Conservation (phyloP, 92 coral and sea anemone genomes). For the Epizoanthus stellaris region DNA sequence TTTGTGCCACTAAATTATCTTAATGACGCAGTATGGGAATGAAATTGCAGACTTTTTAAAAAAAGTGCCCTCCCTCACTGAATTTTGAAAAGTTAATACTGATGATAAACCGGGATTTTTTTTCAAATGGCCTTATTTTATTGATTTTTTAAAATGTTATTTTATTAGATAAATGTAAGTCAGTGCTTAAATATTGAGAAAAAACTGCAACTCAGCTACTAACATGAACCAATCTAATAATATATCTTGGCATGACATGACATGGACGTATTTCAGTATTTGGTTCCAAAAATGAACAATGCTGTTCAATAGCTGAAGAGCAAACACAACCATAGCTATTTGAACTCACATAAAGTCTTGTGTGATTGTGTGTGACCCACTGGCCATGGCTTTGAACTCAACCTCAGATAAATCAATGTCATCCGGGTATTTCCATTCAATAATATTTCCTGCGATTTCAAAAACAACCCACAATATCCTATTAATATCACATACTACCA, state of each 20-base stretch:
- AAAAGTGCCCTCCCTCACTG: too few relatives aligned
- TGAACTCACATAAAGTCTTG: constrained; percentile 91
- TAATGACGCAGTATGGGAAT: too few relatives aligned
- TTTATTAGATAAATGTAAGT: too few relatives aligned
- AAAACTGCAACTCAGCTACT: too few relatives aligned
- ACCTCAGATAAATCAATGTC: constrained; percentile 84
- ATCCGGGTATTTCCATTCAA: constrained; percentile 95
- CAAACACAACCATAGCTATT: neutral
- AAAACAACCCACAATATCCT: neutral
- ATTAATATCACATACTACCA: too few relatives aligned
- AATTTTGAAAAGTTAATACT: too few relatives aligned
- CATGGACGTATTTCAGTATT: neutral
- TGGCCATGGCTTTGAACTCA: constrained; percentile 97
- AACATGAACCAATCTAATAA: too few relatives aligned
- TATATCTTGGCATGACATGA: neutral
- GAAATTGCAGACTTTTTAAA: neutral
- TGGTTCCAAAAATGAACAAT: constrained; percentile 3
- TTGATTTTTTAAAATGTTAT: too few relatives aligned
- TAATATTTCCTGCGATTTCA: constrained; percentile 75
- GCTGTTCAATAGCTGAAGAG: neutral
- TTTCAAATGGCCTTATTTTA: too few relatives aligned
- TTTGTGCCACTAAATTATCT: too few relatives aligned
- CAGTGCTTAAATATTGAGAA: too few relatives aligned
- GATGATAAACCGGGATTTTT: too few relatives aligned
- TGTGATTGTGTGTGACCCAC: constrained; percentile 95